These are phyloP conservation scores for Drosophila emarginata DNA, from an alignment of 2,888 invertebrate species.

Conservation along the genomic window DNA sequence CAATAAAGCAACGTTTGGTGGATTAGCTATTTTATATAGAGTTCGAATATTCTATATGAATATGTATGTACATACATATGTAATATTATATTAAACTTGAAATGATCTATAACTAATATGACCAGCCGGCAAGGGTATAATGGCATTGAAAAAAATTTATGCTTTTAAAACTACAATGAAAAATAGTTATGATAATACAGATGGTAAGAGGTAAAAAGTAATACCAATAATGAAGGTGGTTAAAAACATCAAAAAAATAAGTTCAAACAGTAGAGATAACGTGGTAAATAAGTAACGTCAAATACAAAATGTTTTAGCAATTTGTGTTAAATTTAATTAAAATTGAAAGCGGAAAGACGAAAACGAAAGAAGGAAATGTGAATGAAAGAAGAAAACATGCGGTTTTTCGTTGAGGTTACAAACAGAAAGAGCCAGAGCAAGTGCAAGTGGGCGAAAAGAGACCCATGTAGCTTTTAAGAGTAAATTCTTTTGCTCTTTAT, in stretches of 20 bases:
- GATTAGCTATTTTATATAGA: too few species aligned
- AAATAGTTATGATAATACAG: conserved; percentile 36
- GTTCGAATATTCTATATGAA: too few species aligned
- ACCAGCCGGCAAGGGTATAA: too few species aligned
- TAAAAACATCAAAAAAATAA: conserved; percentile 15
- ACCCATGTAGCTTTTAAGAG: conserved; percentile 3
- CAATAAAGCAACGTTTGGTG: too few species aligned
- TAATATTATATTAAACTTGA: too few species aligned
- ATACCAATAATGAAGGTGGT: conserved; percentile 33
- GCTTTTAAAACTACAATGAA: conserved; percentile 23
- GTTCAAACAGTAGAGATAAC: background rate
- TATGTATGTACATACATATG: too few species aligned
- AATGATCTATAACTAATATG: too few species aligned
- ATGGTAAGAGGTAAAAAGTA: conserved; percentile 19
- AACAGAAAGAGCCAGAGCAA: conserved; percentile 10
- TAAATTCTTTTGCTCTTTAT: conserved; percentile 11
- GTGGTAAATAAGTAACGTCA: conserved; percentile 14
- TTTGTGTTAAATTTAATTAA: conserved; percentile 36
- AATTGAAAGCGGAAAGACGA: conserved; percentile 29
- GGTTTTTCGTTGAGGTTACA: conserved; percentile 36
- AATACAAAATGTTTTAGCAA: conserved; percentile 36
- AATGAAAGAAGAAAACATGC: conserved; percentile 30
- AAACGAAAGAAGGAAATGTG: background rate
- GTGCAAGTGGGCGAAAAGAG: conserved; percentile 14
- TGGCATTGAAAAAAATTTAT: background rate